Percentiles rank a stretch among this genome's conserved stretches.
phyloP scores from a whole-genome alignment of 2,888 invertebrate genomes.

The Trachelus iudaicus region DNA sequence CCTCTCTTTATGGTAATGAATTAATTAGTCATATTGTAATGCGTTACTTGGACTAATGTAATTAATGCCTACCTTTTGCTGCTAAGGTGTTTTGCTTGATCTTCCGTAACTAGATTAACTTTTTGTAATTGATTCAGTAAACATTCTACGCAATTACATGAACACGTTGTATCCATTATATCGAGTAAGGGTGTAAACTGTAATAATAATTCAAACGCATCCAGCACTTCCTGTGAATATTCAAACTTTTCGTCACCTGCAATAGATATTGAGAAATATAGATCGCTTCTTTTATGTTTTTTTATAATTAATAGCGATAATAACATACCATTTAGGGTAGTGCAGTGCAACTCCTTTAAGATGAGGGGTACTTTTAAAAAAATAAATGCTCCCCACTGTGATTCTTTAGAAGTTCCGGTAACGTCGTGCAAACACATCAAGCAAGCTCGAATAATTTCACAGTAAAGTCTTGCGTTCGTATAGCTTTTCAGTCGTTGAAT shows the following conservation, averaged over 20 bases:
- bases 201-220: slow-evolving; percentile 86
- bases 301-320: neutral
- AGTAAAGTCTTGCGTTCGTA: slow-evolving; percentile 82
- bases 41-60: neutral
- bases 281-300: slow-evolving; percentile 61
- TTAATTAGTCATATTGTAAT: neutral
- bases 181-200: slow-evolving; percentile 87
- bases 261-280: slow-evolving; percentile 7
- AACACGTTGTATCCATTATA: slow-evolving; percentile 88
- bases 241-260: slow-evolving; percentile 71
- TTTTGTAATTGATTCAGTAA: slow-evolving; percentile 85
- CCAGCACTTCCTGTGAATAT: slow-evolving; percentile 80
- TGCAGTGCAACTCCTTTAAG: slow-evolving; percentile 75
- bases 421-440: slow-evolving; percentile 91
- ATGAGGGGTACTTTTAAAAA: slow-evolving; percentile 91
- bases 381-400: slow-evolving; percentile 94
- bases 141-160: slow-evolving; percentile 88
- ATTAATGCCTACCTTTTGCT: slow-evolving; percentile 66
- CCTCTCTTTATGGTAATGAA: slow-evolving; percentile 70
- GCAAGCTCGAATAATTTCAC: slow-evolving; percentile 90
- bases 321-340: slow-evolving; percentile 66
- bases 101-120: slow-evolving; percentile 82
- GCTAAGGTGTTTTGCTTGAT: slow-evolving; percentile 78
- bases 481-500: slow-evolving; percentile 87
- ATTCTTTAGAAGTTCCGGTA: slow-evolving; percentile 84